These are phyloP conservation scores for Parauchenoglanis ngamensis DNA, from an alignment of 2,797 vertebrate species.

Conservation along the genomic window DNA sequence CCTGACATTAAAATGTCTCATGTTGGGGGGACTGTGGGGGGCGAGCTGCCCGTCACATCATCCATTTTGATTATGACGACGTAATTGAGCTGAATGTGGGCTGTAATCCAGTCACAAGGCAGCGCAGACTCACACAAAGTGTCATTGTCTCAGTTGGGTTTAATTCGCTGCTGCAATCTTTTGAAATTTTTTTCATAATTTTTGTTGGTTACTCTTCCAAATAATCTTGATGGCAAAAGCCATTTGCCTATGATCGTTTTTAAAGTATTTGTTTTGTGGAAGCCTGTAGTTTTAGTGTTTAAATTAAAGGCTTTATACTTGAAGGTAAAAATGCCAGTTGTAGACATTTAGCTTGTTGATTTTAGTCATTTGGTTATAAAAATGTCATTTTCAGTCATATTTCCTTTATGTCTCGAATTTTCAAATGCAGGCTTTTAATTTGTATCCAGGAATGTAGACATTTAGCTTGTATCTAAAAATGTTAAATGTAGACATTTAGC, in stretches of 20 bases:
- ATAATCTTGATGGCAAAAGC: not conserved
- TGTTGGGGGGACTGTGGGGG: conserved; percentile 56
- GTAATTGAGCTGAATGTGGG: conserved; percentile 57
- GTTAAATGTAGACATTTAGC: not conserved
- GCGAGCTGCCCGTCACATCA: conserved; percentile 62
- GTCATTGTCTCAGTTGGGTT: conserved; percentile 28
- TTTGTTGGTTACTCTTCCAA: not conserved
- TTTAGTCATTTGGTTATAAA: not conserved
- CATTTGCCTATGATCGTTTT: not conserved
- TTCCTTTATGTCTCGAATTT: not conserved
- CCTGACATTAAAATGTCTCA: conserved; percentile 65
- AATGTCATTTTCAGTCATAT: not conserved
- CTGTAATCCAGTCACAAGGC: conserved; percentile 49
- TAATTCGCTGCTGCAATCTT: conserved; percentile 12
- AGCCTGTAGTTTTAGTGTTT: not conserved
- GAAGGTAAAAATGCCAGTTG: not conserved
- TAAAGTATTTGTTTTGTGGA: not conserved
- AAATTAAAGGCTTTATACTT: not conserved
- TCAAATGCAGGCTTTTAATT: not conserved
- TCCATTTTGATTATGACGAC: conserved; percentile 70
- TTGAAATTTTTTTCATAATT: not conserved
- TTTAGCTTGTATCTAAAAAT: not conserved
- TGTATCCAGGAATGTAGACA: not conserved
- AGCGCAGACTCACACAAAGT: conserved; percentile 25
- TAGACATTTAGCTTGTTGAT: not conserved